phyloP scores from a whole-genome alignment of 2,797 vertebrate species.

The Xenopus petersii region DNA sequence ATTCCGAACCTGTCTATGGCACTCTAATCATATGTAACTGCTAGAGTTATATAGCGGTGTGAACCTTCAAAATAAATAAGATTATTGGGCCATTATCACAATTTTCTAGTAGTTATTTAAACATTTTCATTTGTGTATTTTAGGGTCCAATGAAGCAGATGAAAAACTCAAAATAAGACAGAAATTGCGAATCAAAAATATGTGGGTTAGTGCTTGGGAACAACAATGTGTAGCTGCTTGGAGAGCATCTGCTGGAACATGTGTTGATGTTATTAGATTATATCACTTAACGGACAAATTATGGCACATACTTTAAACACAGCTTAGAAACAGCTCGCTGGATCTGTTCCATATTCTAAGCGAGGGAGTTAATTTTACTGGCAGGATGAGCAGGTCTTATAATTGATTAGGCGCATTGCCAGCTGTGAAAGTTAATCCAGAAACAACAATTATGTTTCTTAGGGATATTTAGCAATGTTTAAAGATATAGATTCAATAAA shows the following conservation, averaged over 20 bases:
- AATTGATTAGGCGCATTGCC: slow-evolving; percentile 33
- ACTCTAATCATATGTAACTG: too few relatives aligned
- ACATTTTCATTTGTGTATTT: too few relatives aligned
- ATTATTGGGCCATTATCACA: too few relatives aligned
- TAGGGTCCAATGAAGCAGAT: too few relatives aligned
- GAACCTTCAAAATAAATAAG: too few relatives aligned
- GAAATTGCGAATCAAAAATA: not conserved
- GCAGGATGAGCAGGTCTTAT: slow-evolving; percentile 26
- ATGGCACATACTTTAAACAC: slow-evolving; percentile 27
- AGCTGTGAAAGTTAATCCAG: slow-evolving; percentile 33
- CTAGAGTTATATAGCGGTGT: too few relatives aligned
- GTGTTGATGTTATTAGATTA: slow-evolving; percentile 31
- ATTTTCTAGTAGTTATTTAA: too few relatives aligned
- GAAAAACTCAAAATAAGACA: too few relatives aligned
- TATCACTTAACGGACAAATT: slow-evolving; percentile 45
- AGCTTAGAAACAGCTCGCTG: slow-evolving; percentile 33
- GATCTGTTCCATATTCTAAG: slow-evolving; percentile 37
- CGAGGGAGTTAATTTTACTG: slow-evolving; percentile 34
- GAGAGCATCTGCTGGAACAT: slow-evolving; percentile 29
- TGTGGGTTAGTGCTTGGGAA: slow-evolving; percentile 23
- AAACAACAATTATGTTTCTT: slow-evolving; percentile 21
- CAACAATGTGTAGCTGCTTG: slow-evolving; percentile 1
- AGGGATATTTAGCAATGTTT: slow-evolving; percentile 5
- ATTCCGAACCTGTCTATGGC: too few relatives aligned
- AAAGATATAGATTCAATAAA: not conserved